Base-by-base conservation (phyloP, 1,140 invertebrate genomes). In the Ostrea denselamellosa region DNA sequence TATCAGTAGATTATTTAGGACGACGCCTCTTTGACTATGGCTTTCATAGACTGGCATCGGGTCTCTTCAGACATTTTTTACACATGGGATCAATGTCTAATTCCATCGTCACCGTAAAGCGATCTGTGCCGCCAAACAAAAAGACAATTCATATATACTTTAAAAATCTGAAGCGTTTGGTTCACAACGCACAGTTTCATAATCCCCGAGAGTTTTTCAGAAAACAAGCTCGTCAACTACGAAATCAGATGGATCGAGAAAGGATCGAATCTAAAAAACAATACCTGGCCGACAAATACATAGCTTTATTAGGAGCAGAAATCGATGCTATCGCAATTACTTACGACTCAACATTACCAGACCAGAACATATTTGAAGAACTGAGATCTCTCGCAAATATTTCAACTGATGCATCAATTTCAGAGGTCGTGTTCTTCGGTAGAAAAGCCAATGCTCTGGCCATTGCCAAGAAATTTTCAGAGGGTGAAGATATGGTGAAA, bases 311-410 rank as follows among this genome's bases (percentile, higher is more conserved):
- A 10, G 88, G 88, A 2, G 90, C 82, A 34, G 90, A 91, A 84
- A 90, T 91, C 25, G 89, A 91, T 65, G 88, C 90, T 44, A 86
- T 89, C 62, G 88, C 90, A 22, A 88, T 90, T 22, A 89, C 88
- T 4, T 90, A 88, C 77, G 71, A 90, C 28, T 51, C 68, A 14
- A 83, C 87, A 56, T 71, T 91, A 28, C 81, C 87, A 4, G 62
- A 90, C 56, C 68, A 90, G 9, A 53, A 58, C 10, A 85, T 91
- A 9, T 89, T 91, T 54, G 22, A 56, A 25, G 89, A 91, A 44
- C 85, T 91, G 28, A 85, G 77, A 22, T n/a, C 56, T 17, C 71
- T 91, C 0, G 54, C 77, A 19, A 58, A 51, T 44, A 17, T 82
- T 14, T 81, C 86, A 22, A 88, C 86, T 17, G 88, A 90, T 82